These are phyloP conservation scores for roundworm (Caenorhabditis elegans) DNA, from an alignment of 1,140 invertebrate genomes.

Conservation along the genomic window DNA sequence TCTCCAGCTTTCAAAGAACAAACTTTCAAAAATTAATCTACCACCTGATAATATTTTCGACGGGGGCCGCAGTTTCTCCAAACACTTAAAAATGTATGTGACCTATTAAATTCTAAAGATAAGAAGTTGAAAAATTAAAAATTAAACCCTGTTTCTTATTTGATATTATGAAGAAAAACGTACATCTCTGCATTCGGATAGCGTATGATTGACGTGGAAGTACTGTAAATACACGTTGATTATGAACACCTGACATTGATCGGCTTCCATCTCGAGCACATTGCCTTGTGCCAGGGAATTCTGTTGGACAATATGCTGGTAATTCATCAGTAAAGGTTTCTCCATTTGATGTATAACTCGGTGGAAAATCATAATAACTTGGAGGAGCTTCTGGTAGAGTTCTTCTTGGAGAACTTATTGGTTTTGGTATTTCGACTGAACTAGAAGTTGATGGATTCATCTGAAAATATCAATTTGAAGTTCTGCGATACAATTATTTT, in stretches of 20 bases:
- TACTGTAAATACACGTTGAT: neutral
- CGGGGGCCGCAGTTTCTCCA: too few relatives aligned
- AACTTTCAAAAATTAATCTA: neutral
- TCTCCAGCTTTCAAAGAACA: too few relatives aligned
- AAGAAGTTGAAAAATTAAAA: too few relatives aligned
- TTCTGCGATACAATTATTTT: too few relatives aligned
- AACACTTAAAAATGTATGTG: too few relatives aligned
- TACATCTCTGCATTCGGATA: neutral
- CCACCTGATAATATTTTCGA: neutral
- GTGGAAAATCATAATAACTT: conserved; percentile 19
- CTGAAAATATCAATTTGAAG: too few relatives aligned
- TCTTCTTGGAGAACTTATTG: neutral
- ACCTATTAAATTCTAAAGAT: too few relatives aligned
- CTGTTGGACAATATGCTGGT: neutral
- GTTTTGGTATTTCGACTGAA: neutral
- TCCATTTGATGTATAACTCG: neutral
- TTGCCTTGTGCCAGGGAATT: neutral
- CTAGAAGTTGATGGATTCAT: neutral
- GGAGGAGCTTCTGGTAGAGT: conserved; percentile 2
- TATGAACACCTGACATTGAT: too few relatives aligned
- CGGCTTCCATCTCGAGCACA: neutral
- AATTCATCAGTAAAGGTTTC: neutral
- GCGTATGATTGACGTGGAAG: neutral
- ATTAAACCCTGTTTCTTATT: too few relatives aligned
- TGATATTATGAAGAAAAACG: neutral